Evolutionary conservation across 2,888 invertebrate genomes (phyloP).

Genomic region (Serrognathus titanus): DNA sequence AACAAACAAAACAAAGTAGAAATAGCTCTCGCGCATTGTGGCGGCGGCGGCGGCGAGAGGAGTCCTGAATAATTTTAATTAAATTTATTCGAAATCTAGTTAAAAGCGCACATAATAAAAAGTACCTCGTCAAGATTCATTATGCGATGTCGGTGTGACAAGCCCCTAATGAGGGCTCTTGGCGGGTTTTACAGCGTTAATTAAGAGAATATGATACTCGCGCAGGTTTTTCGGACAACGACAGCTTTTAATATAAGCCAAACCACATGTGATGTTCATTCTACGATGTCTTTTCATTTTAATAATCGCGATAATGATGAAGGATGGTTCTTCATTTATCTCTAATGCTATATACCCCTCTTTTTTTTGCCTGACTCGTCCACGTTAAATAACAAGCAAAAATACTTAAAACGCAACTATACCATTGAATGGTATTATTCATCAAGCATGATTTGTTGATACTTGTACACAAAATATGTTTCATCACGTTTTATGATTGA

Average conservation of each 20-base stretch:
- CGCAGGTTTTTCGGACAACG: conserved; percentile 42
- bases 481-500: too few species aligned
- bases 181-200: conserved; percentile 47
- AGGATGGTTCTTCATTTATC: conserved; percentile 22
- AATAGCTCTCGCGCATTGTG: conserved; percentile 27
- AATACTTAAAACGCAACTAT: too few species aligned
- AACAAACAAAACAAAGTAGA: conserved; percentile 32
- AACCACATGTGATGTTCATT: conserved; percentile 33
- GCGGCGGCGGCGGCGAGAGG: conserved; percentile 13
- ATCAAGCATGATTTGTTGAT: too few species aligned
- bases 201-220: conserved; percentile 48
- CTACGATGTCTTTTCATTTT: conserved; percentile 26
- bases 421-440: too few species aligned
- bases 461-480: too few species aligned
- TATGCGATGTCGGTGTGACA: conserved; percentile 47
- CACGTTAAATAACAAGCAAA: too few species aligned
- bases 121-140: conserved; percentile 49
- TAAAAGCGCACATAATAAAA: conserved; percentile 46
- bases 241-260: conserved; percentile 37
- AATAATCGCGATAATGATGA: conserved; percentile 29
- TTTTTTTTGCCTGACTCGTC: background rate
- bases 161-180: conserved; percentile 49
- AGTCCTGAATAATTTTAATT: conserved; percentile 45
- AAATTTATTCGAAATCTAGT: conserved; percentile 48
- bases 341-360: background rate